Conservation (phyloP, 2,888 invertebrate species). For the Caenorhabditis parvicauda region DNA sequence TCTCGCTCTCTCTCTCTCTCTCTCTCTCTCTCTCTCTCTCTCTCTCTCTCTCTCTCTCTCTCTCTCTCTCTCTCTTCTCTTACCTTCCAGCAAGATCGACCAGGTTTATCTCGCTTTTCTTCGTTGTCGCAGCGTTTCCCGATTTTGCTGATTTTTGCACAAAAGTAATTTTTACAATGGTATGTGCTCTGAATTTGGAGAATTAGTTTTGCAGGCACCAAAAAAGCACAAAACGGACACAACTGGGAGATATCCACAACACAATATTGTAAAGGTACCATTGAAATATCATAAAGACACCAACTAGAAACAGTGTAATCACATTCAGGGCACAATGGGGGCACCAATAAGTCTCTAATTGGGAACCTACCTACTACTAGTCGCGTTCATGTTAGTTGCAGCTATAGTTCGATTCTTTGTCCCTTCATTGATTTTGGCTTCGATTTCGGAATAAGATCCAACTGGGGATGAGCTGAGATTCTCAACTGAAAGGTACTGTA, state of each 20-base stretch:
- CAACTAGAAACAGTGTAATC: too few relatives aligned
- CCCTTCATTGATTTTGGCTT: constrained; percentile 68
- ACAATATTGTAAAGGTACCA: too few relatives aligned
- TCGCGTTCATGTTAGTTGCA: constrained; percentile 70
- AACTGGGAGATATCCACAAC: too few relatives aligned
- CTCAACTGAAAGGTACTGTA: constrained; percentile 67
- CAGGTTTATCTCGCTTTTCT: constrained; percentile 67
- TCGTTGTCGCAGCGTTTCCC: constrained; percentile 66
- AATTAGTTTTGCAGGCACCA: too few relatives aligned
- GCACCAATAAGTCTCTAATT: too few relatives aligned
- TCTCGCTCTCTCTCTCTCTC: too few relatives aligned
- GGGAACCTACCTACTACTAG: constrained; percentile 63
- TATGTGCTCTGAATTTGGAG: constrained; percentile 66
- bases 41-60: constrained; percentile 4
- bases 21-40: too few relatives aligned
- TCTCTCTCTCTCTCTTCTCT: neutral
- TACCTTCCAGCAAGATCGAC: constrained; percentile 69
- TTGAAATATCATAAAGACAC: too few relatives aligned
- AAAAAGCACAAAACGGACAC: too few relatives aligned
- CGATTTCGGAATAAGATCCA: constrained; percentile 64
- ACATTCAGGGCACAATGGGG: too few relatives aligned
- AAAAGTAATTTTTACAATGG: constrained; percentile 68
- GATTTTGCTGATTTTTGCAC: constrained; percentile 67
- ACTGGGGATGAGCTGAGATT: constrained; percentile 63
- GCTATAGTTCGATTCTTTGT: constrained; percentile 69